These are phyloP conservation scores for Noctua pronuba DNA, from an alignment of 2,888 invertebrate genomes.

Conservation along the genomic window DNA sequence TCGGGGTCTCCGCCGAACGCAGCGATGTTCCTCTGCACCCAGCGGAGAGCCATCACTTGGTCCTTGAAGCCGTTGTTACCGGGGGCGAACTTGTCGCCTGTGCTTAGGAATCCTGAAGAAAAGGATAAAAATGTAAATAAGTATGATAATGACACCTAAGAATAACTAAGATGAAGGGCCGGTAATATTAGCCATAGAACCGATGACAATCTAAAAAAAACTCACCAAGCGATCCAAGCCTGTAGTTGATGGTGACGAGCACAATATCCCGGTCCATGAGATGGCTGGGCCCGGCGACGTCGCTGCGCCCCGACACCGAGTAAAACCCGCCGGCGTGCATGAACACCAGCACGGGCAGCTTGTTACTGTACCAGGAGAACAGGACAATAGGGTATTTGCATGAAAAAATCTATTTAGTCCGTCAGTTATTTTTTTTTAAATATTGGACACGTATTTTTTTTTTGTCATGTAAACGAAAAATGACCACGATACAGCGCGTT, in stretches of 20 bases:
- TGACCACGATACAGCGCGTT: too few relatives aligned
- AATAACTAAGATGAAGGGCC: too few relatives aligned
- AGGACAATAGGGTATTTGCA: too few relatives aligned
- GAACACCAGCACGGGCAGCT: conserved; percentile 92
- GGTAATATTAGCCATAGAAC: too few relatives aligned
- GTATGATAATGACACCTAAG: not conserved
- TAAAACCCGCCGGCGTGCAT: conserved; percentile 93
- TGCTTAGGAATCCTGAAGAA: conserved; percentile 90
- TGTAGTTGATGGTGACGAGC: conserved; percentile 92
- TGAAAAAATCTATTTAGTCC: too few relatives aligned
- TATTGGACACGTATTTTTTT: too few relatives aligned
- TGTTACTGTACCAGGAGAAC: conserved; percentile 60
- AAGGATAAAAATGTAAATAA: not conserved
- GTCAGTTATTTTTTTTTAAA: too few relatives aligned
- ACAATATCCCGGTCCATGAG: conserved; percentile 92
- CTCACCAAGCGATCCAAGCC: conserved; percentile 89
- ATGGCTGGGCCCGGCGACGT: conserved; percentile 90
- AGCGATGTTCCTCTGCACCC: conserved; percentile 92
- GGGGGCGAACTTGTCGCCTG: conserved; percentile 91
- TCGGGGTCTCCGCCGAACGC: conserved; percentile 92
- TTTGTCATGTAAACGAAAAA: too few relatives aligned
- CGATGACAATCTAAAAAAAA: not conserved
- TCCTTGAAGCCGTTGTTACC: conserved; percentile 94
- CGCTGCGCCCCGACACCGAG: conserved; percentile 91
- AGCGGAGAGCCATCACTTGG: conserved; percentile 89